phyloP scores from a whole-genome alignment of 1,140 invertebrate genomes.

The Drosophila oshimai region DNA sequence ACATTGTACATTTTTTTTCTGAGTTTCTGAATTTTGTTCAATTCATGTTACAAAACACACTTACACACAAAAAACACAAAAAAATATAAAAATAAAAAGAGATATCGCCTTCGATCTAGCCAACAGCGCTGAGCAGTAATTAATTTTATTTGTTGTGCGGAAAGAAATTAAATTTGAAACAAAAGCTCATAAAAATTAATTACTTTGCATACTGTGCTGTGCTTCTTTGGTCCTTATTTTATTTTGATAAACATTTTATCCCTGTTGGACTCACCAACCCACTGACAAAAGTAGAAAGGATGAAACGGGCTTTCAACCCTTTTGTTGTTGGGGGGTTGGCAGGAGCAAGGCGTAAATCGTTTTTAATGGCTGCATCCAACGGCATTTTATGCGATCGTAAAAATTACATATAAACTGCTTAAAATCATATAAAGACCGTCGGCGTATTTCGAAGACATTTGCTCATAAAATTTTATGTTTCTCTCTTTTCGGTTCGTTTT shows the following conservation, averaged over 20 bases:
- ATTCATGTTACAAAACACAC: slow-evolving; percentile 22
- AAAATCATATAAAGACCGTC: slow-evolving; percentile 76
- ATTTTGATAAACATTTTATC: slow-evolving; percentile 57
- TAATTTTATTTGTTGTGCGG: slow-evolving; percentile 18
- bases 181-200: slow-evolving; percentile 68
- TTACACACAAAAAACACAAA: slow-evolving; percentile 1
- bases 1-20: slow-evolving; percentile 25
- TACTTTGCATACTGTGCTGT: slow-evolving; percentile 48
- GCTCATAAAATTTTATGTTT: slow-evolving; percentile 71
- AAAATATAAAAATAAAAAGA: neutral
- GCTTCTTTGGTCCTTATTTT: slow-evolving; percentile 22
- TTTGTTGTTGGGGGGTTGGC: slow-evolving; percentile 47
- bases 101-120: slow-evolving; percentile 5
- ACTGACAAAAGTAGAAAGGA: neutral
- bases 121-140: slow-evolving; percentile 29
- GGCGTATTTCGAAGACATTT: slow-evolving; percentile 63
- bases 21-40: slow-evolving; percentile 27
- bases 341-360: slow-evolving; percentile 71
- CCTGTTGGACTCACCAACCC: slow-evolving; percentile 7
- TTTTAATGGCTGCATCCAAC: slow-evolving; percentile 80
- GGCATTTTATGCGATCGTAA: slow-evolving; percentile 77
- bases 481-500: slow-evolving; percentile 45
- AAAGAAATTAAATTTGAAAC: slow-evolving; percentile 54
- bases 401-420: slow-evolving; percentile 79
- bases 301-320: neutral